These are phyloP conservation scores for Myotis daubentonii DNA, from an alignment of 2,797 vertebrate species.

Conservation along the genomic window DNA sequence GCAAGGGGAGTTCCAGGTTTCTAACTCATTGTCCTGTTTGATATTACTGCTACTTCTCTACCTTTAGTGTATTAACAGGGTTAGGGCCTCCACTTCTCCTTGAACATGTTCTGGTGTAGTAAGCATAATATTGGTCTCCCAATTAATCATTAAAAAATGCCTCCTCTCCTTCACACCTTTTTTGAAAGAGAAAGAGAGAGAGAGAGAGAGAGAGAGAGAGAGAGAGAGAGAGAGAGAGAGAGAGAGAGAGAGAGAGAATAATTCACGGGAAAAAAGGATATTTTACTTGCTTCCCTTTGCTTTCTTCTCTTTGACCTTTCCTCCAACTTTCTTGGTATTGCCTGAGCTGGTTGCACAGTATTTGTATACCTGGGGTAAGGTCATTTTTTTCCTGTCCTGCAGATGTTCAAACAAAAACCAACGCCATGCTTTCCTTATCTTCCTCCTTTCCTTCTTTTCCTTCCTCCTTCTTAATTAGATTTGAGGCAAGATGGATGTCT, in stretches of 20 bases:
- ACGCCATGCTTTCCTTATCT: not conserved
- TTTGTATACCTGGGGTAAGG: not conserved
- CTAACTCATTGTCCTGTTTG: not conserved
- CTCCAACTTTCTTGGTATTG: not conserved
- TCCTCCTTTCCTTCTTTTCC: not conserved
- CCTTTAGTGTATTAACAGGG: conserved; percentile 37
- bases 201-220: not conserved
- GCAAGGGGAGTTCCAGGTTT: not conserved
- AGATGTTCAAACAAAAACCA: not conserved
- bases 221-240: no score
- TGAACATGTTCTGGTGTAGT: not conserved
- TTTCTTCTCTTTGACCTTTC: not conserved
- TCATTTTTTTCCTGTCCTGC: not conserved
- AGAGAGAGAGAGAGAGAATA: not conserved
- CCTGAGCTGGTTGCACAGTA: not conserved
- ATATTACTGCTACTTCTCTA: not conserved
- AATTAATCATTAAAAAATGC: not conserved
- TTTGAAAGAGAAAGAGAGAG: no score
- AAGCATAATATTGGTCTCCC: conserved; percentile 47
- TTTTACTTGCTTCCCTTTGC: not conserved
- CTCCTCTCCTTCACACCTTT: not conserved
- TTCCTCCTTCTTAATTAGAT: conserved; percentile 4
- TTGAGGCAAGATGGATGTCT: conserved; percentile 20
- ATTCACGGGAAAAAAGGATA: not conserved
- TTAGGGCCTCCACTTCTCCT: not conserved